These are phyloP conservation scores for Notocelia uddmanniana DNA, from an alignment of 2,888 invertebrate genomes.

Conservation along the genomic window DNA sequence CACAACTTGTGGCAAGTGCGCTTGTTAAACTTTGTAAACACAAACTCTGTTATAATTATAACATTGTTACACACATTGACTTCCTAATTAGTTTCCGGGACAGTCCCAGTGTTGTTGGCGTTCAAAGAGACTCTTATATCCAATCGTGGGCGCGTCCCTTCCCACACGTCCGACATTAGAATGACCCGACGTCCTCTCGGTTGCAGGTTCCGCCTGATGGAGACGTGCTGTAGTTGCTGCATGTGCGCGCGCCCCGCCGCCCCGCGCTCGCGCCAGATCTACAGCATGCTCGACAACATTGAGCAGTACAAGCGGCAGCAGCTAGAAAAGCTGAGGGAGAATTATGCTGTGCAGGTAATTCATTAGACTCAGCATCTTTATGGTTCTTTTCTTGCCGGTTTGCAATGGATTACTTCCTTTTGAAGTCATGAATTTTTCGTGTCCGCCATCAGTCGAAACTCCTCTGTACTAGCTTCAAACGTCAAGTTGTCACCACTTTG, in stretches of 20 bases:
- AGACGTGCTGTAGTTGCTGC: conserved; percentile 93
- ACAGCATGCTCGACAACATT: conserved; percentile 95
- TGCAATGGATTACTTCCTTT: background rate
- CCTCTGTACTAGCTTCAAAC: background rate
- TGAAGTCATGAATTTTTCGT: background rate
- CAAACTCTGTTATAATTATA: background rate
- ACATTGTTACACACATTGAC: background rate
- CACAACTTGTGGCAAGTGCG: conserved; percentile 3
- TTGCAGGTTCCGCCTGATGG: conserved; percentile 89
- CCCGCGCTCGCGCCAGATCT: conserved; percentile 93
- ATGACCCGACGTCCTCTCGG: background rate
- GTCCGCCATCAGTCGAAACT: background rate
- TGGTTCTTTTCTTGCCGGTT: background rate
- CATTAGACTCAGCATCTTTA: background rate
- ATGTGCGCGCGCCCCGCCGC: conserved; percentile 89
- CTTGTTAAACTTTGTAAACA: background rate
- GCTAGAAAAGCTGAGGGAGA: conserved; percentile 94
- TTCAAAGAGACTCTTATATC: background rate
- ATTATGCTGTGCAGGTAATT: conserved; percentile 94
- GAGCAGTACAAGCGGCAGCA: conserved; percentile 96
- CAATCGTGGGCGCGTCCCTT: background rate
- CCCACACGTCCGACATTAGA: background rate
- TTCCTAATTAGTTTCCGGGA: too few species aligned
- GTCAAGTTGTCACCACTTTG: background rate
- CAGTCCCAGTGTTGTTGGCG: background rate